Base-by-base conservation (phyloP, 2,888 invertebrate species). In the Cephus pygmeus region DNA sequence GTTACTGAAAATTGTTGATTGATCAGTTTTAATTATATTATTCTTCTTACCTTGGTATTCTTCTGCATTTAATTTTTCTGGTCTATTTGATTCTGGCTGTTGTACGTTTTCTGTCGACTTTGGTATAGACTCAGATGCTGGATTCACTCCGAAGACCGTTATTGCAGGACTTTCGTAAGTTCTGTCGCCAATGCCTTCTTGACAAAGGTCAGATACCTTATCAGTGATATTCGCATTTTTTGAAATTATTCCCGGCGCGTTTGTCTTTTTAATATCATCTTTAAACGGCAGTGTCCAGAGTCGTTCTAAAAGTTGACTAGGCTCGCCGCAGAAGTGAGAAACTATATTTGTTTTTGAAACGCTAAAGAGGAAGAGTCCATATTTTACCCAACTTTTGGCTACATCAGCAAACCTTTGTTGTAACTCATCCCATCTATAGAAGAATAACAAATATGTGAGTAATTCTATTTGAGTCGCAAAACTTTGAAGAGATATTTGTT, bases 341-440 rank as follows among this genome's bases (percentile, higher is more conserved):
- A 88, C 75, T 11, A 86, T 82, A 30, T 92, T 92, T 83, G 93
- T 93, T 84, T 93, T 93, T 15, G 94, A 94, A 40, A 92, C 83
- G 84, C 93, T 93, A 84, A 94, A 94, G 3, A 94, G 90, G 34
- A 93, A 92, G 31, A 94, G 87, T 1, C 94, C 94, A 83, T 93
- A 94, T 87, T 93, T 94, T 34, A 94, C 93, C 94, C 94, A 94
- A 81, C 93, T 92, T 84, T 94, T 93, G 73, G 94, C 93, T 36
- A 94, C 87, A 84, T 93, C 93, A 31, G 93, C 88, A 79, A 92
- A 92, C 80, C 92, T 90, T 79, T 92, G 90, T 83, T 93, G 80
- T 12, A 86, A 74, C 34, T 83, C 82, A 73, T 83, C 77, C 80
- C 81, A 85, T 79, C 86, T 85, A 23, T 15, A 71, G 69, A 73